Base-by-base conservation (phyloP, 2,888 invertebrate genomes). In the Bugulina stolonifera region DNA sequence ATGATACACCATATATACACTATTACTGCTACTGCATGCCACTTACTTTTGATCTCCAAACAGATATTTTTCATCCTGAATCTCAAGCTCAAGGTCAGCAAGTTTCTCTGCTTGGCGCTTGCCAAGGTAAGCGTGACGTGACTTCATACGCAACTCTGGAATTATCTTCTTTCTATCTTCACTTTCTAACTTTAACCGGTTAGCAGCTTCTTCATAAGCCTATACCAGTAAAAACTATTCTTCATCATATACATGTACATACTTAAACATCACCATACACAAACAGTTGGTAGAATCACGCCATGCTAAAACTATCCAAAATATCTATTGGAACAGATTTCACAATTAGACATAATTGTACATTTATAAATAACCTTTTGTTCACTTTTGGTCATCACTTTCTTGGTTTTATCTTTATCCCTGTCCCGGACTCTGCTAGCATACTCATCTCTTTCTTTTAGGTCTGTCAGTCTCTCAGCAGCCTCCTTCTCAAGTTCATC, bases 71-170 rank as follows among this genome's bases (percentile, higher is more conserved):
- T 99, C 99, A 84, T 99, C 99, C 69, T 90, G 87, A 73, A 99
- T 93, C 81, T 96, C 95, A 3, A 91, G 93, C 85, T 97, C 97
- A 71, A 99, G 86, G 83, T 99, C 97, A 14, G 91, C 89, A 52
- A 98, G 89, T 86, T 99, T 99, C 81, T 99, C 98, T 73, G 92
- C 93, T 85, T 96, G 95, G 69, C 99, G 88, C 84, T 98, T 99
- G 81, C 93, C 92, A 77, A 99, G 87, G 84, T 99, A 99, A 80
- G 93, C 92, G 69, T 96, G 87, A 34, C 99, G 89, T 0, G 98
- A 97, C 81, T 95, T 92, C 25, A 94, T 87, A 52, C 99, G 88
- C 32, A 99, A 84, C 80, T 92, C 91, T 0, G 95, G 94, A 71
- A 99, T 86, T 76, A 95, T 88, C 82, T 91, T 93, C 72, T 92